A percentile compares a stretch with the other conserved stretches of the same genome.
phyloP scores from a whole-genome alignment of 1,140 invertebrate species.

The Drosophila lacertosa region DNA sequence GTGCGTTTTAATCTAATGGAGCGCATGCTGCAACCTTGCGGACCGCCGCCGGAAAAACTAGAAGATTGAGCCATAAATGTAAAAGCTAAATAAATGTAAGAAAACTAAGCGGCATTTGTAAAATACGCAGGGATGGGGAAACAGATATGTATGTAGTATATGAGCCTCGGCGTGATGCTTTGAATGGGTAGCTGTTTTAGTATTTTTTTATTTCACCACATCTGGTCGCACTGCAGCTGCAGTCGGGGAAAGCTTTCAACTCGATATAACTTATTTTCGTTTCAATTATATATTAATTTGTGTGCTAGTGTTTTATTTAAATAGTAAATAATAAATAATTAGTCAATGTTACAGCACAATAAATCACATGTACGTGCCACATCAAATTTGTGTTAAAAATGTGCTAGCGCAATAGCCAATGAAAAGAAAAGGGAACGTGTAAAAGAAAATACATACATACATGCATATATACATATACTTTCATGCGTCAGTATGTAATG shows the following conservation, averaged over 20 bases:
- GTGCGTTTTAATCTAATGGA: constrained; percentile 98
- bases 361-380: constrained; percentile 25
- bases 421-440: constrained; percentile 35
- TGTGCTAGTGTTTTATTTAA: constrained; percentile 40
- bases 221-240: constrained; percentile 12
- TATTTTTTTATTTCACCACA: not conserved
- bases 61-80: constrained; percentile 89
- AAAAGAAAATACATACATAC: constrained; percentile 16
- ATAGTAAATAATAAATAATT: constrained; percentile 33
- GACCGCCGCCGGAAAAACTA: constrained; percentile 98
- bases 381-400: constrained; percentile 11
- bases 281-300: constrained; percentile 52
- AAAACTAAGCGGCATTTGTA: constrained; percentile 8
- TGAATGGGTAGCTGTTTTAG: not conserved
- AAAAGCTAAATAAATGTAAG: constrained; percentile 29
- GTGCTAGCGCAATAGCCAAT: constrained; percentile 5
- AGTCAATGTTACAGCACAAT: constrained; percentile 29
- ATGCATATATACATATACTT: constrained; percentile 11
- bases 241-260: constrained; percentile 33
- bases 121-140: constrained; percentile 9
- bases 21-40: constrained; percentile 99
- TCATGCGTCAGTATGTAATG: constrained; percentile 36
- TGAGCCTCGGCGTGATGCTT: no score
- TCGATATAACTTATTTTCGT: constrained; percentile 54
- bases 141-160: no score